A percentile compares a stretch with the other conserved stretches of the same genome.
These are phyloP conservation scores for Centroberyx gerrardi DNA, from an alignment of 2,797 vertebrate species.

Conservation along the genomic window DNA sequence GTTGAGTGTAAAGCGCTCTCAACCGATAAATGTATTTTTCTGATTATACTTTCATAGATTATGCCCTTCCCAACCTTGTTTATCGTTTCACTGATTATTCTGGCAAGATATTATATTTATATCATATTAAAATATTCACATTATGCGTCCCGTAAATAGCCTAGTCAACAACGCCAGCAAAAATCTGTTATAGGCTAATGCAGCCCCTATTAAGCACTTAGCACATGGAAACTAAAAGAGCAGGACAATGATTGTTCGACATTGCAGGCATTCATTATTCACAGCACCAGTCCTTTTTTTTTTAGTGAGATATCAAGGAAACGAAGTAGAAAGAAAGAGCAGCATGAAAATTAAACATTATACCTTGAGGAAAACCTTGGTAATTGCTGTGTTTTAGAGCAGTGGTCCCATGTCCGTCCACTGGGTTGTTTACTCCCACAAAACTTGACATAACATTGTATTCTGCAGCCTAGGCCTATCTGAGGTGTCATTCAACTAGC, in stretches of 20 bases:
- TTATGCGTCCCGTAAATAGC: not conserved
- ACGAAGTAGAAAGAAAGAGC: not conserved
- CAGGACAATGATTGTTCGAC: constrained; percentile 14
- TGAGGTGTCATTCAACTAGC: too few species aligned
- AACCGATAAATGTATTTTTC: too few species aligned
- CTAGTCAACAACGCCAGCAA: not conserved
- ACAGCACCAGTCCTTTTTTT: constrained; percentile 9
- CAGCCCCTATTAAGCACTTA: constrained; percentile 18
- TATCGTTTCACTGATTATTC: not conserved
- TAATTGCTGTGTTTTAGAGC: not conserved
- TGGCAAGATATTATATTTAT: not conserved
- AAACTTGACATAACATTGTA: not conserved
- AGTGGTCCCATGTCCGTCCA: not conserved
- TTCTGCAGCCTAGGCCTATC: not conserved
- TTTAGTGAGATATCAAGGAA: constrained; percentile 1
- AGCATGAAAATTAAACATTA: not conserved
- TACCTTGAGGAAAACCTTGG: not conserved
- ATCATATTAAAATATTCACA: constrained; percentile 5
- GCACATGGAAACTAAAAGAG: constrained; percentile 12
- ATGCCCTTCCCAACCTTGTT: not conserved
- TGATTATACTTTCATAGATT: not conserved
- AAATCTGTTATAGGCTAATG: not conserved
- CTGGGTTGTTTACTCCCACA: not conserved
- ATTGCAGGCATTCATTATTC: constrained; percentile 33
- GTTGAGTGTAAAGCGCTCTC: too few species aligned